Conservation (phyloP, 2,797 vertebrate species). For the Argyrosomus regius region DNA sequence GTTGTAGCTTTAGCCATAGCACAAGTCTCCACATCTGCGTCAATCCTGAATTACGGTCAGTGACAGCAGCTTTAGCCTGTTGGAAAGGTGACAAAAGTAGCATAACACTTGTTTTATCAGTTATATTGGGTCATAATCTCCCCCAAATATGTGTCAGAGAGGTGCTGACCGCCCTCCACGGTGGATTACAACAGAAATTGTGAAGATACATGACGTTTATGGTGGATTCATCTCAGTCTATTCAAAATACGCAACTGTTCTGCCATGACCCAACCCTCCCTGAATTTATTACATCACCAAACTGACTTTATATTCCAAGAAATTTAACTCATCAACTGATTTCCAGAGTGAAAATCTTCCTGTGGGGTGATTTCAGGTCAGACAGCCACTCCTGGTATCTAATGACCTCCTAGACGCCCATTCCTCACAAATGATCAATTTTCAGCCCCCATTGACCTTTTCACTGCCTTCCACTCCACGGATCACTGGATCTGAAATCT, state of each 20-base stretch:
- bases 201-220: background rate
- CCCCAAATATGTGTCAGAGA: background rate
- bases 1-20: background rate
- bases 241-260: background rate
- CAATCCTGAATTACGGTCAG: background rate
- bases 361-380: background rate
- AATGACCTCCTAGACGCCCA: background rate
- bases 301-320: slow-evolving; percentile 1
- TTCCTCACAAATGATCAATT: background rate
- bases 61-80: background rate
- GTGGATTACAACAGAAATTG: background rate
- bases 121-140: background rate
- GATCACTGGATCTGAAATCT: background rate
- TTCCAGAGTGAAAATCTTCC: background rate
- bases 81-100: no score
- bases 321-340: background rate
- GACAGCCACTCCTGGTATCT: background rate
- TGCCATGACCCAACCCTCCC: background rate
- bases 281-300: background rate
- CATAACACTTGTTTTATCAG: background rate
- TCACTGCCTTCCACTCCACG: background rate
- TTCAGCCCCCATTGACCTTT: background rate
- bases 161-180: background rate
- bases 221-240: background rate
- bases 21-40: slow-evolving; percentile 1